Evolutionary conservation across 2,113 vertebrate genomes (phyloP).

Genomic region (Azemiops feae): DNA sequence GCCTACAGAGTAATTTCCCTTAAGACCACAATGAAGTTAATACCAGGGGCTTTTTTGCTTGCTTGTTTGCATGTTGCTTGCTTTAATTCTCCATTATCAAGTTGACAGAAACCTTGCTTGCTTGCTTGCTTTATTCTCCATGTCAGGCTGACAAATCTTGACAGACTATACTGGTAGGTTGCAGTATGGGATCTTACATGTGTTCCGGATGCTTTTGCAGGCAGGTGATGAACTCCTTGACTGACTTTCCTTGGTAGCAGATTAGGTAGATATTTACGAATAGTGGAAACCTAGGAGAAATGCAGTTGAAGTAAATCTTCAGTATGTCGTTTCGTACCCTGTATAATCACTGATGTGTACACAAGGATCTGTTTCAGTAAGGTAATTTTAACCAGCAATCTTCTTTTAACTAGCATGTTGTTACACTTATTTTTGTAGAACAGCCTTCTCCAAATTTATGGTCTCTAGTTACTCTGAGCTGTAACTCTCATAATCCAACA

Average conservation of each 20-base stretch:
- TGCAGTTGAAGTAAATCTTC: not conserved
- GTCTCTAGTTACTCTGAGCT: not conserved
- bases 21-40: not conserved
- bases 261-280: conserved; percentile 81
- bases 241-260: conserved; percentile 77
- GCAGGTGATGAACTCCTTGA: conserved; percentile 81
- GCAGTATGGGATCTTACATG: conserved; percentile 54
- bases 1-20: conserved; percentile 20
- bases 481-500: not conserved
- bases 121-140: conserved; percentile 29
- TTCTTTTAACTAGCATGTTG: not conserved
- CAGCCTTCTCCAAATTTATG: not conserved
- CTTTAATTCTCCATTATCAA: conserved; percentile 8
- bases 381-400: not conserved
- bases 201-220: conserved; percentile 86
- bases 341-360: not conserved
- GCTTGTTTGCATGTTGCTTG: not conserved
- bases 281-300: conserved; percentile 77
- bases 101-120: conserved; percentile 16
- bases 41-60: not conserved
- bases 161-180: conserved; percentile 9
- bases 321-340: not conserved
- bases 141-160: not conserved
- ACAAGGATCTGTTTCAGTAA: not conserved
- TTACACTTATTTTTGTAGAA: not conserved